Evolutionary conservation across 2,113 vertebrate genomes (phyloP).

Genomic region (Abramis brama): DNA sequence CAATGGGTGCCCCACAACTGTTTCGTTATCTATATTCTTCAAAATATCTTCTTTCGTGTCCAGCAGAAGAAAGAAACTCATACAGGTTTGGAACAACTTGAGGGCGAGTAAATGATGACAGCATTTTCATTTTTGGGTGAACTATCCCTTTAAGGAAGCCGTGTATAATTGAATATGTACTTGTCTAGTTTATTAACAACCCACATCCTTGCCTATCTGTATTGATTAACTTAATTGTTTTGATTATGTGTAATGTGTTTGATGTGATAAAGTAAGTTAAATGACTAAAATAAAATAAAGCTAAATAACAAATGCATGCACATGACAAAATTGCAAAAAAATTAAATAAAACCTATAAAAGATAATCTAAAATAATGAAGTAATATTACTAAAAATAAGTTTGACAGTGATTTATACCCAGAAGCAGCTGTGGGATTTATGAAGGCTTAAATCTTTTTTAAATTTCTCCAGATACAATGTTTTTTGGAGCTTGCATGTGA

Average conservation of each 20-base stretch:
- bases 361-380: neutral
- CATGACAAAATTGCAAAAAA: too few species aligned
- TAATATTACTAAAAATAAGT: neutral
- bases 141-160: too few species aligned
- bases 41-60: too few species aligned
- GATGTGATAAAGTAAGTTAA: neutral
- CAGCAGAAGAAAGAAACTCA: too few species aligned
- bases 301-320: neutral
- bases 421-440: neutral
- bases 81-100: too few species aligned
- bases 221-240: neutral
- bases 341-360: neutral
- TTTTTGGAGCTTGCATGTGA: neutral
- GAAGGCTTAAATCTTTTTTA: too few species aligned
- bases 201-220: neutral
- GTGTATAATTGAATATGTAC: neutral
- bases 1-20: too few species aligned
- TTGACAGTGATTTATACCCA: neutral
- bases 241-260: neutral
- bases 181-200: neutral
- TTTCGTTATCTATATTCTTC: too few species aligned
- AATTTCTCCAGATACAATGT: too few species aligned
- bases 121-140: too few species aligned
- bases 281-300: too few species aligned
- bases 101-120: too few species aligned